Evolutionary conservation across 2,113 vertebrate genomes (phyloP), one percentile per base, ranked within the genome.

Genomic region (Orientallactaga bullata): DNA sequence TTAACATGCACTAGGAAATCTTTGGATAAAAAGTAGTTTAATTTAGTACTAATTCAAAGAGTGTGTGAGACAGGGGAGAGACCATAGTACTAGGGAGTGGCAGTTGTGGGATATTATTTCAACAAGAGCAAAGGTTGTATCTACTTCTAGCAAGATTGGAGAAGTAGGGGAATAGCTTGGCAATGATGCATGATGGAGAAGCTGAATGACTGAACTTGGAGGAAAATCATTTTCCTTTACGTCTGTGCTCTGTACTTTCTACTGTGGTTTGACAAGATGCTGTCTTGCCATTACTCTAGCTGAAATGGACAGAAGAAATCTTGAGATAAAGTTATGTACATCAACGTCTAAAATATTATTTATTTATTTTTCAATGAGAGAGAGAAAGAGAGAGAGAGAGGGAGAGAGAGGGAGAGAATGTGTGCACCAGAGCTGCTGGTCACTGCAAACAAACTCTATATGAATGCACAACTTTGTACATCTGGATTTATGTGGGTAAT

Each of bases 21-120:
- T 81, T 82, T 72, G 30, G 79, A 55, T 92, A 74, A 91, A 92
- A 90, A 74, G 18, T 3, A 35, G 21, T 89, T 61, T n/a, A 89
- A 80, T 87, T 35, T 76, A 65, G 73, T 93, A 73, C 21, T 71
- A 91, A 89, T 68, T 85, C 21, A 76, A 80, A 84, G 37, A 42
- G n/a, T 83, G 7, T 60, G 32, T 86, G 66, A 83, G 83, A 68
- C 21, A 73, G 51, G 42, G 23, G 7, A 63, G 24, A 18, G 35
- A 71, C 21, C 37, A 5, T 61, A 69, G 17, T 47, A 13, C 30
- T 47, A 13, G n/a, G 23, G 28, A 82, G 39, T 21, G 76, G 12
- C 32, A 60, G 10, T 21, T 37, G 9, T 35, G 17, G 4, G 39
- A 8, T 26, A 65, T 51, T 35, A 26, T 71, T 88, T 74, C 55